phyloP scores from a whole-genome alignment of 1,140 invertebrate genomes.

The Pseudoatta argentina region DNA sequence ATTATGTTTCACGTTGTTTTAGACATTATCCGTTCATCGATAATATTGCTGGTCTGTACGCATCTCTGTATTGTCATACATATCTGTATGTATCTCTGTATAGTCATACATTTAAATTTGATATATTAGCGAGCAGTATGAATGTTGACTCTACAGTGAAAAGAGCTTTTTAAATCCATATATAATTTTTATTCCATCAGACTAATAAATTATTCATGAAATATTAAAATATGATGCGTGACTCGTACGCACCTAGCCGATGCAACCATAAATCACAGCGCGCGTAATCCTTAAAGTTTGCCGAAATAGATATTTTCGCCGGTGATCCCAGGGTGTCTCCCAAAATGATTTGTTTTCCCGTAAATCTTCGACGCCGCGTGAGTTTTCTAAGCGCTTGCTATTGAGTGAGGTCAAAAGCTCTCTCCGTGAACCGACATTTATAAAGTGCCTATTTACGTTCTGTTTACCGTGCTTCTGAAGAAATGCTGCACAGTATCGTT shows the following conservation, averaged over 20 bases:
- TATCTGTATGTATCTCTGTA: not conserved
- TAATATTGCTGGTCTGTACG: too few relatives aligned
- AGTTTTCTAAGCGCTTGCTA: slow-evolving; percentile 55
- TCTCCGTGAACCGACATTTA: slow-evolving; percentile 46
- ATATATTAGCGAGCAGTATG: not conserved
- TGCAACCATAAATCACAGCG: slow-evolving; percentile 57
- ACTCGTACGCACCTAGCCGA: slow-evolving; percentile 42
- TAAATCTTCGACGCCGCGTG: slow-evolving; percentile 64
- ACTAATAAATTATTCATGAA: slow-evolving; percentile 47
- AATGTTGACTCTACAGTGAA: not conserved
- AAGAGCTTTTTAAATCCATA: not conserved
- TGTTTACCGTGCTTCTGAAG: slow-evolving; percentile 46
- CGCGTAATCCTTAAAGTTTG: slow-evolving; percentile 42
- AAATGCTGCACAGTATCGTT: slow-evolving; percentile 18
- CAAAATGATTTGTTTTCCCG: slow-evolving; percentile 66
- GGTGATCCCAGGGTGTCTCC: slow-evolving; percentile 37
- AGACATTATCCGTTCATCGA: slow-evolving; percentile 15
- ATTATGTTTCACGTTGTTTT: slow-evolving; percentile 58
- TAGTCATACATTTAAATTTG: not conserved
- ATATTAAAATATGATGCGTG: slow-evolving; percentile 34
- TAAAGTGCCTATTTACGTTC: slow-evolving; percentile 57
- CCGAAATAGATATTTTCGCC: slow-evolving; percentile 60
- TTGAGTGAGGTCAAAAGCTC: slow-evolving; percentile 32
- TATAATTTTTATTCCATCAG: slow-evolving; percentile 45
- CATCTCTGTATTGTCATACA: not conserved